Conservation (phyloP, 2,113 vertebrate genomes). For the Azemiops feae region DNA sequence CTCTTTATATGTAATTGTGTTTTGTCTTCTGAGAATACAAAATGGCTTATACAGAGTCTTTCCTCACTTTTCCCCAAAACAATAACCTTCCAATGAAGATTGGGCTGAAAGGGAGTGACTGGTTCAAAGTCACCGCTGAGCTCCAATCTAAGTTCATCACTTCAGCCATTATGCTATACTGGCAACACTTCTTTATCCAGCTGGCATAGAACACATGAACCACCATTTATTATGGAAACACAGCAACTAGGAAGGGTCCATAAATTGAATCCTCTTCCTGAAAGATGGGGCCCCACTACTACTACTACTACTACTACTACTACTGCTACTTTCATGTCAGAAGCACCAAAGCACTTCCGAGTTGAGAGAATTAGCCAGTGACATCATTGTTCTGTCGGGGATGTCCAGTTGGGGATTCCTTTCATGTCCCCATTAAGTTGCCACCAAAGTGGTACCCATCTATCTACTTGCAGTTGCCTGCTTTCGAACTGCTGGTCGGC, state of each 20-base stretch:
- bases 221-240: background rate
- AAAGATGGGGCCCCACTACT: background rate
- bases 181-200: background rate
- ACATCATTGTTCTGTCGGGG: background rate
- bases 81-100: background rate
- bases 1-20: background rate
- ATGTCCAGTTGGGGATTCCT: background rate
- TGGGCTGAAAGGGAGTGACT: background rate
- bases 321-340: background rate
- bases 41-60: background rate
- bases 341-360: background rate
- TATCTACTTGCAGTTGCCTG: no score
- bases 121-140: background rate
- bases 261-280: background rate
- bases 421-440: background rate
- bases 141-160: background rate
- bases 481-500: no score
- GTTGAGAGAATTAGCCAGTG: background rate
- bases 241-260: background rate
- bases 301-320: background rate
- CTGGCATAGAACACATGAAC: background rate
- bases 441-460: no score
- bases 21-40: background rate
- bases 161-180: background rate
- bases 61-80: background rate